Evolutionary conservation across 1,140 invertebrate species (phyloP).

Genomic region (Trinorchestia longiramus): DNA sequence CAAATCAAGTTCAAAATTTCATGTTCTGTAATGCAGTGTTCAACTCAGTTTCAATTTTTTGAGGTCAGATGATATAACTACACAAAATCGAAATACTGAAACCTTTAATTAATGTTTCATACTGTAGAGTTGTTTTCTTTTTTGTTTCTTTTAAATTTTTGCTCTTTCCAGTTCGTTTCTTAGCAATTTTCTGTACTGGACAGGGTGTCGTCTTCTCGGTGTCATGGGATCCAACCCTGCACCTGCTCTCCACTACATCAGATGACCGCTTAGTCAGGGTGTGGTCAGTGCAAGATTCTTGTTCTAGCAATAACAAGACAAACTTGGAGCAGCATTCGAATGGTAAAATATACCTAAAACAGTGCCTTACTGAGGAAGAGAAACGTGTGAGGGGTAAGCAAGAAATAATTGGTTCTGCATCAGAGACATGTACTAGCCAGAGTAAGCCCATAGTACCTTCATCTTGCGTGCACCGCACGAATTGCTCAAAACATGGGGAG

Average conservation of each 20-base stretch:
- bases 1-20: no score
- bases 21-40: no score
- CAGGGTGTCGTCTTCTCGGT: conserved; percentile 30
- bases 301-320: background rate
- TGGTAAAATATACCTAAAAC: background rate
- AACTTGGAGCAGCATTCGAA: background rate
- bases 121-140: no score
- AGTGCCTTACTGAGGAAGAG: background rate
- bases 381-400: background rate
- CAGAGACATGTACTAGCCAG: background rate
- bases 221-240: background rate
- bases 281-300: background rate
- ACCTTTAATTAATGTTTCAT: no score
- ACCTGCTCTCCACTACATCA: conserved; percentile 11
- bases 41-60: no score
- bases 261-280: conserved; percentile 2
- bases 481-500: background rate
- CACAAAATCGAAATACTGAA: no score
- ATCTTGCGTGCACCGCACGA: background rate
- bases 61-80: no score
- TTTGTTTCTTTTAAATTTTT: no score
- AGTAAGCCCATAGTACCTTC: background rate
- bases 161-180: no score
- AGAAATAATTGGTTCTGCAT: background rate
- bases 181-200: background rate